phyloP scores from a whole-genome alignment of 2,888 invertebrate genomes.

The Melolontha melolontha region DNA sequence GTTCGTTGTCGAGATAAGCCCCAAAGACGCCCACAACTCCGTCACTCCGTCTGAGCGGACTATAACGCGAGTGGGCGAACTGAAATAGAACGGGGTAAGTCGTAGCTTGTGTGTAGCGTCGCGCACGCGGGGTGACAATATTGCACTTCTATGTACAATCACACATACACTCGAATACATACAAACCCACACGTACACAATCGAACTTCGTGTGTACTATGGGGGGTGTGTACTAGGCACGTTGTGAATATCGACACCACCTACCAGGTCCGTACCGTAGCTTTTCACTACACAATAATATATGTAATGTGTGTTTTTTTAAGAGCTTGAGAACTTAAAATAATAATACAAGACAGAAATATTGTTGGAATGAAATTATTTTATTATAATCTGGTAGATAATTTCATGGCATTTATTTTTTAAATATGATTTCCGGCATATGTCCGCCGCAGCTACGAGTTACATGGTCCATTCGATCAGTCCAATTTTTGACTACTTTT shows the following conservation, averaged over 20 bases:
- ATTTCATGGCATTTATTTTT: no score
- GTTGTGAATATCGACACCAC: slow-evolving; percentile 22
- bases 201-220: slow-evolving; percentile 34
- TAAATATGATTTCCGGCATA: no score
- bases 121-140: slow-evolving; percentile 50
- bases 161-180: slow-evolving; percentile 2
- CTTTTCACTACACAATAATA: no score
- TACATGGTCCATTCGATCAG: no score
- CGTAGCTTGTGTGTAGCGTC: slow-evolving; percentile 46
- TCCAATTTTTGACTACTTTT: no score
- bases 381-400: no score
- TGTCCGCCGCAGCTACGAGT: no score
- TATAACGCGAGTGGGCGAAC: slow-evolving; percentile 44
- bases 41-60: slow-evolving; percentile 46
- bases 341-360: no score
- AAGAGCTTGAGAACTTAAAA: no score
- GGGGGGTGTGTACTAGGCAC: slow-evolving; percentile 25
- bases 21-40: slow-evolving; percentile 47
- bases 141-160: slow-evolving; percentile 33
- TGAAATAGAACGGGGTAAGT: slow-evolving; percentile 47
- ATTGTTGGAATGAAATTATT: no score
- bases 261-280: background rate
- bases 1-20: slow-evolving; percentile 50
- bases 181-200: slow-evolving; percentile 15
- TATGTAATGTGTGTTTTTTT: no score